Conservation (phyloP, 2,888 invertebrate species). For the Himalopsyche tibetana region DNA sequence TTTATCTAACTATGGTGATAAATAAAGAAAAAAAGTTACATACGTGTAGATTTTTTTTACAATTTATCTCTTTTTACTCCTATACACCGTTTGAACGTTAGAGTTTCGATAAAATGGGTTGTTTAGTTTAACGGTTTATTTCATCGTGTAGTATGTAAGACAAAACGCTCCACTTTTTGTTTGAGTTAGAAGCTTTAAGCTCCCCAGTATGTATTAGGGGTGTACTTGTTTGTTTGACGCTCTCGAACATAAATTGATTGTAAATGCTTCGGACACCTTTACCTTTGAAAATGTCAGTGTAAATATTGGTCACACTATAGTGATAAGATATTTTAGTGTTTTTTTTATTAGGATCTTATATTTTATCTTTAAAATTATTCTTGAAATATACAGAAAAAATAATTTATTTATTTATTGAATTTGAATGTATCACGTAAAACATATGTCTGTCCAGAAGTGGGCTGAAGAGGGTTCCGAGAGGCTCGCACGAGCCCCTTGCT, state of each 20-base stretch:
- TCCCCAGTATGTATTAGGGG: constrained; percentile 22
- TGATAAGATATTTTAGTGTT: too few relatives aligned
- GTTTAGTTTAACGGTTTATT: constrained; percentile 31
- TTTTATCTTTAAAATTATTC: too few relatives aligned
- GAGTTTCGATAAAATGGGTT: constrained; percentile 1
- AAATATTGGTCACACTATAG: constrained; percentile 15
- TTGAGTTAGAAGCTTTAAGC: constrained; percentile 19
- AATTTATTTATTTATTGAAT: too few relatives aligned
- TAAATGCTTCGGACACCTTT: constrained; percentile 17
- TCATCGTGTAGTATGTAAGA: constrained; percentile 16
- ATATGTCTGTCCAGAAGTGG: too few relatives aligned
- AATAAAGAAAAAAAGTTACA: too few relatives aligned
- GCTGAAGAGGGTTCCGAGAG: too few relatives aligned
- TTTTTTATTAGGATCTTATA: too few relatives aligned
- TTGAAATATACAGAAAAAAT: too few relatives aligned
- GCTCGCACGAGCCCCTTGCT: too few relatives aligned
- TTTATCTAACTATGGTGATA: too few relatives aligned
- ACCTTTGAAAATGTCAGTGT: constrained; percentile 11
- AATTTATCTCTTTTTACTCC: background rate
- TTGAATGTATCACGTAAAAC: too few relatives aligned
- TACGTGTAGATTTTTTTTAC: background rate
- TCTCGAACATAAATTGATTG: constrained; percentile 38
- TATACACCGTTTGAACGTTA: background rate
- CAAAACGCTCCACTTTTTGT: constrained; percentile 11
- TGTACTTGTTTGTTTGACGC: constrained; percentile 31